Percentiles rank a stretch among this genome's conserved stretches.
These are phyloP conservation scores for Lasioglossum malachurum DNA, from an alignment of 2,888 invertebrate species.

Conservation along the genomic window DNA sequence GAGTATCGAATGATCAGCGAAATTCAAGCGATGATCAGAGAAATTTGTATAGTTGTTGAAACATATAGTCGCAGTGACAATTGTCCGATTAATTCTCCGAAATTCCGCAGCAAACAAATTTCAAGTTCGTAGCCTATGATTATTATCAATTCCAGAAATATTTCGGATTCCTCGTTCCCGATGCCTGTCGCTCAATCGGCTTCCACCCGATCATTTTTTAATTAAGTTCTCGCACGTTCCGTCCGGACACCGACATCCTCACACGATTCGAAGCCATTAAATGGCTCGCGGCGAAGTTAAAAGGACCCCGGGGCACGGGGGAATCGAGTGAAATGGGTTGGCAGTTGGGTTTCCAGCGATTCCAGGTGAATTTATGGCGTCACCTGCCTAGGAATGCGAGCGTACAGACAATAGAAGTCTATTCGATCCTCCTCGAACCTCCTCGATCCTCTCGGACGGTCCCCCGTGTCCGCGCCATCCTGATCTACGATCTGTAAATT, in stretches of 20 bases:
- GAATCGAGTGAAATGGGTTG: conserved; percentile 19
- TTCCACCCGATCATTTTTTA: not conserved
- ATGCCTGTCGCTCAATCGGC: not conserved
- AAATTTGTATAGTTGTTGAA: no score
- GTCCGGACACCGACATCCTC: not conserved
- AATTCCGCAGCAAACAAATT: not conserved
- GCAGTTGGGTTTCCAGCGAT: conserved; percentile 31
- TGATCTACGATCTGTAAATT: conserved; percentile 46
- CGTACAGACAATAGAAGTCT: conserved; percentile 43
- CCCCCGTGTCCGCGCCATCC: not conserved
- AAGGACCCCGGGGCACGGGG: conserved; percentile 1
- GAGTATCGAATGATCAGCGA: not conserved
- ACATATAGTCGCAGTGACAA: no score
- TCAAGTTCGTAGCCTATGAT: not conserved
- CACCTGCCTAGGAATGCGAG: conserved; percentile 57
- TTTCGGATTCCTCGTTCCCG: not conserved
- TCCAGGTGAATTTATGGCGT: conserved; percentile 54
- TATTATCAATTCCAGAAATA: not conserved
- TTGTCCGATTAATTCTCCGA: no score
- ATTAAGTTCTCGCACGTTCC: conserved; percentile 4
- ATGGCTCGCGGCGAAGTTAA: conserved; percentile 9
- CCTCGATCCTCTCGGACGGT: not conserved
- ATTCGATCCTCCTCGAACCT: conserved; percentile 1
- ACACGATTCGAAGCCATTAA: not conserved
- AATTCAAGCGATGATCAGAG: no score